These are phyloP conservation scores for Sipha flava DNA, from an alignment of 1,140 invertebrate species.

Conservation along the genomic window DNA sequence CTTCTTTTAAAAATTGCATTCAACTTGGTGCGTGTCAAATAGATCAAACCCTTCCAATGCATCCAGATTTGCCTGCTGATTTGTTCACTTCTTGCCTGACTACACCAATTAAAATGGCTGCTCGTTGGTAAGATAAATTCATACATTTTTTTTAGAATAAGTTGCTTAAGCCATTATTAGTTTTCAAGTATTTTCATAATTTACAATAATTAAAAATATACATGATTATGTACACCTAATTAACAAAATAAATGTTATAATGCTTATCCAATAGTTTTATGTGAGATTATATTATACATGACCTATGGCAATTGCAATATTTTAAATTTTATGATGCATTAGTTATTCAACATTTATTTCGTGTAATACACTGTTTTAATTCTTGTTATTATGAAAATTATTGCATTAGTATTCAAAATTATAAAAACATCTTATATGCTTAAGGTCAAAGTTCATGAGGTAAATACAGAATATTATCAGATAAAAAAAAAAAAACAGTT, in stretches of 20 bases:
- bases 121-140: conserved; percentile 61
- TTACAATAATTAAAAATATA: neutral
- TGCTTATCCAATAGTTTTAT: no score
- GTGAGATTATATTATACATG: neutral
- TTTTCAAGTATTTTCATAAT: neutral
- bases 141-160: neutral
- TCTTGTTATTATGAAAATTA: neutral
- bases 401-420: neutral
- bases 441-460: neutral
- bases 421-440: neutral
- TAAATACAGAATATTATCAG: neutral
- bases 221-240: neutral
- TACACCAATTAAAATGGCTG: conserved; percentile 93
- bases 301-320: neutral
- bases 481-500: neutral
- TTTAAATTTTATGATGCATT: neutral
- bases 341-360: no score
- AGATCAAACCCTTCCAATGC: conserved; percentile 91
- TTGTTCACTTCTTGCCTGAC: conserved; percentile 96
- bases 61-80: conserved; percentile 96
- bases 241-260: neutral
- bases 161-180: neutral
- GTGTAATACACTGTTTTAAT: neutral
- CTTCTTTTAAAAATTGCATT: conserved; percentile 82
- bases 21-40: conserved; percentile 89